Evolutionary conservation across 2,888 invertebrate genomes (phyloP), one percentile per base, ranked within the genome.

Genomic region (Caenorhabditis macrosperma): DNA sequence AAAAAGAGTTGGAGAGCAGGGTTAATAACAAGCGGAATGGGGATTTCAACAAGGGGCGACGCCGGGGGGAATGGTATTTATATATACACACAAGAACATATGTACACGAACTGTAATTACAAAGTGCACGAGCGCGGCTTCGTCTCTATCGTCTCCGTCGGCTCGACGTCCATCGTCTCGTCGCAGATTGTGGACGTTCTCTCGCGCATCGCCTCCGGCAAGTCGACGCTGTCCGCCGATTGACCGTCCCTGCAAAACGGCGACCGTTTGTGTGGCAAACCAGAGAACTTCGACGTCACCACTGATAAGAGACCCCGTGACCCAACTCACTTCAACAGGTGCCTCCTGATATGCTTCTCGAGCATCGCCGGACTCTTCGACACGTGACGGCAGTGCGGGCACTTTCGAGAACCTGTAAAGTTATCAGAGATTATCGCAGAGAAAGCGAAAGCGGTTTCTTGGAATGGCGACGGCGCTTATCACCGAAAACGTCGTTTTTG

Each of bases 281-380:
- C 38, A 57, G 20, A 66, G 52, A 52, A 28, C 48, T 38, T n/a
- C n/a, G 15, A 59, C 30, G 17, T 17, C 30, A 20, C 38, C 44
- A 74, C 60, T 67, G 75, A 75, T 75, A 75, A 75, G 60, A 41
- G 12, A 48, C 57, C 60, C 48, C 60, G 50, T 75, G 75, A 75
- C 75, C 66, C 54, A 12, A 59, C 78, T 75, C 48, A 80, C 81
- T 81, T 81, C 30, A 81, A 28, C 63, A 77, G 81, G 81, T 86
- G 86, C 61, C 86, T 76, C 57, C 82, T 82, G 67, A 90, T 87
- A 80, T 90, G 90, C 66, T 90, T 90, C 61, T 90, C 89, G 28
- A 90, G 81, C 90, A 90, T 90, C 46, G 90, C 90, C 55, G 90
- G 90, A 57, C 84, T 84, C 74, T 90, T 90, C 24, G 88, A 85